Evolutionary conservation across 2,888 invertebrate genomes (phyloP).

Genomic region (Cabera pusaria): DNA sequence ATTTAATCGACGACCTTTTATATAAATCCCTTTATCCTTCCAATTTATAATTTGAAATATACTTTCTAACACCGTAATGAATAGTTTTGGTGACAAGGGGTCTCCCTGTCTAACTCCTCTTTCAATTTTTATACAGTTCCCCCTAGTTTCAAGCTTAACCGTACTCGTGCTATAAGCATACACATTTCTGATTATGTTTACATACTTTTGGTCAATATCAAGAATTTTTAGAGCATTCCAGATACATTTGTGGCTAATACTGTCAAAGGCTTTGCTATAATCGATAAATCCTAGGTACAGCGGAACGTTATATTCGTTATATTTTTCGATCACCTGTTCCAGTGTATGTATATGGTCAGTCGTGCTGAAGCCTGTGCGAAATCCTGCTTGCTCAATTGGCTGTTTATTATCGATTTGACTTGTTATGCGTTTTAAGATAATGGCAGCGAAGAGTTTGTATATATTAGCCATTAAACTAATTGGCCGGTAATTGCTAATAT

Average conservation of each 20-base stretch:
- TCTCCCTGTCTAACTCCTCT: slow-evolving; percentile 30
- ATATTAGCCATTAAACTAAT: slow-evolving; percentile 18
- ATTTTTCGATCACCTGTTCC: slow-evolving; percentile 15
- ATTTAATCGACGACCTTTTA: not conserved
- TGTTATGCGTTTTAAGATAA: slow-evolving; percentile 22
- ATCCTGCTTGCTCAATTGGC: slow-evolving; percentile 27
- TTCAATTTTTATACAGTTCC: slow-evolving; percentile 22
- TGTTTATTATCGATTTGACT: slow-evolving; percentile 4
- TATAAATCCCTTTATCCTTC: not conserved
- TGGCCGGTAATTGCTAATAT: slow-evolving; percentile 23
- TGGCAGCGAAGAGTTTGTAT: slow-evolving; percentile 20
- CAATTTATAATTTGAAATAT: not conserved
- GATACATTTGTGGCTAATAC: slow-evolving; percentile 23
- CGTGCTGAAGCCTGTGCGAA: slow-evolving; percentile 17
- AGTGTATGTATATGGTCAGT: slow-evolving; percentile 25
- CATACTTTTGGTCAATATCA: slow-evolving; percentile 27
- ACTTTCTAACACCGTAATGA: slow-evolving; percentile 15
- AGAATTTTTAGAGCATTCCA: slow-evolving; percentile 27
- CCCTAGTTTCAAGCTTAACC: slow-evolving; percentile 27
- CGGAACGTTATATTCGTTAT: slow-evolving; percentile 25
- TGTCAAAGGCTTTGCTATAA: slow-evolving; percentile 33
- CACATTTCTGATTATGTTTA: slow-evolving; percentile 27
- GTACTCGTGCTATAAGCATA: slow-evolving; percentile 26
- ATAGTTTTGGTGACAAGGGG: slow-evolving; percentile 26
- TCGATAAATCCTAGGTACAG: slow-evolving; percentile 30